These are phyloP conservation scores for Ormyrus nitidulus DNA, from an alignment of 2,888 invertebrate species.

Conservation along the genomic window DNA sequence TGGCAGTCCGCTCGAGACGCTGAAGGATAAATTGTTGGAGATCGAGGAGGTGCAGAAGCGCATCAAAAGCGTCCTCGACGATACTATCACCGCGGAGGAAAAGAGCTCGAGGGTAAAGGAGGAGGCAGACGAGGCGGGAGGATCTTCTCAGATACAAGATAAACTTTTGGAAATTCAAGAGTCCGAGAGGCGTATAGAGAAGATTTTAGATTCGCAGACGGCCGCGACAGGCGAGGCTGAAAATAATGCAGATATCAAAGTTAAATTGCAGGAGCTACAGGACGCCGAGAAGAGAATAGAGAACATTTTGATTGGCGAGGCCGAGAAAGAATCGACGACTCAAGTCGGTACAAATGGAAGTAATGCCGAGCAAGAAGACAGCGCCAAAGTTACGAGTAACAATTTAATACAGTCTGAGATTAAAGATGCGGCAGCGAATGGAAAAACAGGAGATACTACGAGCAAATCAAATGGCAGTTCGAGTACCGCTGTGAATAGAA, in stretches of 20 bases:
- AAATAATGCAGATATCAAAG: conserved; percentile 40
- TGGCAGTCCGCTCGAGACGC: conserved; percentile 44
- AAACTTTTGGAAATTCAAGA: conserved; percentile 59
- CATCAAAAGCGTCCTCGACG: conserved; percentile 60
- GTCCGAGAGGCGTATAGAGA: conserved; percentile 59
- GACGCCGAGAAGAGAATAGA: conserved; percentile 59
- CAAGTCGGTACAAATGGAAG: not conserved
- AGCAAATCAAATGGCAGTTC: conserved; percentile 30
- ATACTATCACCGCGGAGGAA: not conserved
- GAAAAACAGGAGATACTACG: not conserved
- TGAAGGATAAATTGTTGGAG: conserved; percentile 62
- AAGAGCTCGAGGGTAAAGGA: not conserved
- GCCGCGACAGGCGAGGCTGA: conserved; percentile 2
- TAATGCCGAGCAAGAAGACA: not conserved
- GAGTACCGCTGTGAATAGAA: not conserved
- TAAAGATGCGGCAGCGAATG: not conserved
- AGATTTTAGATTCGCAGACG: conserved; percentile 50
- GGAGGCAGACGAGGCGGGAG: conserved; percentile 25
- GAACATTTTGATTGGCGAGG: conserved; percentile 51
- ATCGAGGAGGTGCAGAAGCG: conserved; percentile 62
- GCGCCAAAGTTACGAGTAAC: not conserved
- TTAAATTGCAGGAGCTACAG: conserved; percentile 59
- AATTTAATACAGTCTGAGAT: not conserved
- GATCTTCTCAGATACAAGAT: conserved; percentile 49
- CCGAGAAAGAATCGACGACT: conserved; percentile 31